phyloP scores from a whole-genome alignment of 2,113 vertebrate genomes.

The Lutjanus erythropterus region DNA sequence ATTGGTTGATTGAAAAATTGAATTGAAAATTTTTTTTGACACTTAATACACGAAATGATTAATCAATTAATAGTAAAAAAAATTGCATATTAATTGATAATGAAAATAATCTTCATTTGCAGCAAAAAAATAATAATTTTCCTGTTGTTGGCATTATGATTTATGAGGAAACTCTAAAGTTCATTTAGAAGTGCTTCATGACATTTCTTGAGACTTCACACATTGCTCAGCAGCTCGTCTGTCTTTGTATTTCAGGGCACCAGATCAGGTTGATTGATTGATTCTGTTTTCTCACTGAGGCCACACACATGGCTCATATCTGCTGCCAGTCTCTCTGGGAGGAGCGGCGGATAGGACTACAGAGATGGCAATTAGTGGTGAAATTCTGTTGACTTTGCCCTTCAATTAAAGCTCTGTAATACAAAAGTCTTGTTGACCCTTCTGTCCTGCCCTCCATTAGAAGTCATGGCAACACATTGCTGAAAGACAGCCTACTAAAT shows the following conservation, averaged over 20 bases:
- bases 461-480: slow-evolving; percentile 72
- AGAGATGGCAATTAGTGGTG: slow-evolving; percentile 65
- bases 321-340: slow-evolving; percentile 38
- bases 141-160: slow-evolving; percentile 1
- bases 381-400: slow-evolving; percentile 76
- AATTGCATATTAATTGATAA: too few relatives aligned
- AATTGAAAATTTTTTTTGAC: too few relatives aligned
- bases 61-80: too few relatives aligned
- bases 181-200: not conserved
- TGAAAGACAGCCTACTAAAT: slow-evolving; percentile 68
- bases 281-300: slow-evolving; percentile 39
- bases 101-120: too few relatives aligned
- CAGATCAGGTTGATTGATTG: slow-evolving; percentile 46
- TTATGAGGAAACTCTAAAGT: not conserved
- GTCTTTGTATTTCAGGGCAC: slow-evolving; percentile 21
- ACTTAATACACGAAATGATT: too few relatives aligned
- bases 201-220: slow-evolving; percentile 21
- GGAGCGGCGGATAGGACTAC: slow-evolving; percentile 9
- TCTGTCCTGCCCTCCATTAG: slow-evolving; percentile 68
- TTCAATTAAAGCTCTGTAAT: slow-evolving; percentile 75
- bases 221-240: slow-evolving; percentile 29
- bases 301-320: slow-evolving; percentile 52
- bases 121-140: too few relatives aligned
- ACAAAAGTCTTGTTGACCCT: slow-evolving; percentile 79
- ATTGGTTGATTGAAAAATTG: too few relatives aligned